A percentile compares a stretch with the other conserved stretches of the same genome.
These are phyloP conservation scores for Nymphicus hollandicus DNA, from an alignment of 2,113 vertebrate genomes.

Conservation along the genomic window DNA sequence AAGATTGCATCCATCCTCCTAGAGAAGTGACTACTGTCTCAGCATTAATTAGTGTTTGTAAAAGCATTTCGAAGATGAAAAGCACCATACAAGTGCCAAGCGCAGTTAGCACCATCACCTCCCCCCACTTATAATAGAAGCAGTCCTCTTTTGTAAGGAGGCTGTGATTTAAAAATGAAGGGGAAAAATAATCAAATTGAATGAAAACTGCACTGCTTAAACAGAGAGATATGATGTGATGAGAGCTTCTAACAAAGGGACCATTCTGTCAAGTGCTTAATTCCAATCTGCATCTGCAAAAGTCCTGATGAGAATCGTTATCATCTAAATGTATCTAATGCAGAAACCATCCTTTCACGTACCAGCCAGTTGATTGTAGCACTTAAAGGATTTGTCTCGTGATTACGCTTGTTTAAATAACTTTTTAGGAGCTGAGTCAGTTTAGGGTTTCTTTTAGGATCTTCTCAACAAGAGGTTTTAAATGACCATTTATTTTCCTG, in stretches of 20 bases:
- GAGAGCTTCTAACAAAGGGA: conserved; percentile 47
- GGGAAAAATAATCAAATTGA: conserved; percentile 45
- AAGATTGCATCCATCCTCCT: conserved; percentile 21
- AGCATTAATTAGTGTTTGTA: conserved; percentile 60
- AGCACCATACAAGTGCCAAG: conserved; percentile 3
- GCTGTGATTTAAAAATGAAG: conserved; percentile 38
- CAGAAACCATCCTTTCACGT: not conserved
- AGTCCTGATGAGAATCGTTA: conserved; percentile 38
- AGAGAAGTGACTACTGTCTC: conserved; percentile 41
- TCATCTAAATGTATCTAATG: not conserved
- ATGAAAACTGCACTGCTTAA: not conserved
- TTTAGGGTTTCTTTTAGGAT: not conserved
- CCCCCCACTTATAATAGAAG: not conserved
- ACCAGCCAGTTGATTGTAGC: conserved; percentile 31
- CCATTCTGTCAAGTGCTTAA: conserved; percentile 46
- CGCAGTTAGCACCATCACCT: conserved; percentile 11
- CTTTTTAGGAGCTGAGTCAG: not conserved
- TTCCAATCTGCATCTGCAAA: conserved; percentile 38
- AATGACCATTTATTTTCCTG: not conserved
- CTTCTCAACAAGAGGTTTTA: not conserved
- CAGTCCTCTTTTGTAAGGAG: conserved; percentile 29
- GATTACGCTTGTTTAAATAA: conserved; percentile 45
- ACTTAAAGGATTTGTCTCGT: not conserved
- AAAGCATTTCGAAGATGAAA: conserved; percentile 60
- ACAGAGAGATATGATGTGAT: not conserved